phyloP scores from a whole-genome alignment of 2,797 vertebrate genomes.

The Anniella stebbinsi region DNA sequence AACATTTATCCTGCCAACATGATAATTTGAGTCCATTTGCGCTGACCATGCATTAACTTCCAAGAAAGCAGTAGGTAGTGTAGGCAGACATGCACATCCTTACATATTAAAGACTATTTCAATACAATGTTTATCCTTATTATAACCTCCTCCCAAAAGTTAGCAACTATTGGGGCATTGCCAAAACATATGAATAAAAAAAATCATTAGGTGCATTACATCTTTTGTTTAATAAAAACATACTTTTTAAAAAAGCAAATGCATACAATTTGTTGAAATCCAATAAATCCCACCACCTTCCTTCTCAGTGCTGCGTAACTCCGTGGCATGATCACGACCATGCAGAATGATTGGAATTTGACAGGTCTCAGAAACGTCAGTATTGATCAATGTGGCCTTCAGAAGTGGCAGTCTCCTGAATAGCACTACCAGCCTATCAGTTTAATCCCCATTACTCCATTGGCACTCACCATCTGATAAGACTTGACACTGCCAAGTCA shows the following conservation, averaged over 20 bases:
- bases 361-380: neutral
- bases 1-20: too few species aligned
- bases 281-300: neutral
- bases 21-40: too few species aligned
- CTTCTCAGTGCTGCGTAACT: neutral
- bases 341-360: neutral
- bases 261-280: neutral
- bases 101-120: too few species aligned
- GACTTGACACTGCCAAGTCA: slow-evolving; percentile 66
- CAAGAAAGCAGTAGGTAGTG: too few species aligned
- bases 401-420: neutral
- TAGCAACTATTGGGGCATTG: too few species aligned
- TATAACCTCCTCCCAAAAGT: too few species aligned
- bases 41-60: too few species aligned
- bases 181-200: too few species aligned
- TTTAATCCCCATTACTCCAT: slow-evolving; percentile 50
- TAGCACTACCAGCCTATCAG: slow-evolving; percentile 18
- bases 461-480: slow-evolving; percentile 55
- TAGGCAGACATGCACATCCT: too few species aligned
- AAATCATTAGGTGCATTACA: too few species aligned
- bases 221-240: neutral
- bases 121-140: too few species aligned
- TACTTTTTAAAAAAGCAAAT: neutral
- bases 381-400: slow-evolving; percentile 1
- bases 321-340: neutral